Percentiles rank a stretch among this genome's conserved stretches.
Evolutionary conservation across 2,797 vertebrate genomes (phyloP).

Genomic region (Clamator glandarius): DNA sequence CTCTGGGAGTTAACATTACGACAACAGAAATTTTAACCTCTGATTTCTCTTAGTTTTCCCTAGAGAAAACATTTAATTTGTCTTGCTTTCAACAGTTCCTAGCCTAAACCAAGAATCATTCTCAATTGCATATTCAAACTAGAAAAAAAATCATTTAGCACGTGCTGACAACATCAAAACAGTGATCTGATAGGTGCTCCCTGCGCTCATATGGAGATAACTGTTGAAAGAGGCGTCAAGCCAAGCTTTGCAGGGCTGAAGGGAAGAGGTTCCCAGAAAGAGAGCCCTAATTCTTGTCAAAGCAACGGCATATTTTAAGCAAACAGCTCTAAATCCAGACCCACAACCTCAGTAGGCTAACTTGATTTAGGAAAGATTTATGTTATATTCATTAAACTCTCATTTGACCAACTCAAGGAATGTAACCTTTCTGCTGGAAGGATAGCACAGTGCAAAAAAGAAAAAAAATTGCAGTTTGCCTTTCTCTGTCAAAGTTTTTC

Average conservation of each 20-base stretch:
- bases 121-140: background rate
- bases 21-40: background rate
- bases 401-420: background rate
- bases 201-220: background rate
- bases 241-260: background rate
- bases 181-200: background rate
- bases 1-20: background rate
- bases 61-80: background rate
- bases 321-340: background rate
- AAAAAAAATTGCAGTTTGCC: background rate
- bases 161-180: background rate
- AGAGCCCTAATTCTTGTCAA: background rate
- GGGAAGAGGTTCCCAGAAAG: background rate
- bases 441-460: background rate
- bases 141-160: background rate
- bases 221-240: background rate
- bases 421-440: background rate
- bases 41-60: background rate
- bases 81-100: background rate
- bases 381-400: conserved; percentile 3
- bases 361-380: background rate
- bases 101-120: background rate
- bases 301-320: background rate
- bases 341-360: background rate
- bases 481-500: background rate